Conservation (phyloP, 37 sponge, comb jelly and placozoan species). For the Ianthella basta region DNA sequence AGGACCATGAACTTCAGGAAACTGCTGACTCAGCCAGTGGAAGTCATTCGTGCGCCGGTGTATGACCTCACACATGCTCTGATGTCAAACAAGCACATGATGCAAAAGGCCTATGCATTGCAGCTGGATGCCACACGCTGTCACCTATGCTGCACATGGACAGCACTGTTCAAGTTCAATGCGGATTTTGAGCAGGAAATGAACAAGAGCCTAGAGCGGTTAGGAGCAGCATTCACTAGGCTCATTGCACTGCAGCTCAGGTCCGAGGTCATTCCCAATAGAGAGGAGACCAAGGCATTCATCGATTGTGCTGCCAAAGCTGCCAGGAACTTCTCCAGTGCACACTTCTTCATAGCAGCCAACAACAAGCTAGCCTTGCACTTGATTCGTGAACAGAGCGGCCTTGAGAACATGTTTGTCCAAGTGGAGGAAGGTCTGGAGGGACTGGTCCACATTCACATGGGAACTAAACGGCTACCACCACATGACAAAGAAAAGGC, state of each 20-base stretch:
- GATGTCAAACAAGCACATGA: constrained; percentile 41
- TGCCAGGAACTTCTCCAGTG: constrained; percentile 13
- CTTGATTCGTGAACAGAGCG: not conserved
- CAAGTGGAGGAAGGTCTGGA: not conserved
- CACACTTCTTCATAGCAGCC: not conserved
- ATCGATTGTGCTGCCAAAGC: constrained; percentile 45
- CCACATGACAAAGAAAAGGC: constrained; percentile 34
- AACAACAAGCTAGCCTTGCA: constrained; percentile 12
- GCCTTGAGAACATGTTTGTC: not conserved
- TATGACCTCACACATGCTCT: constrained; percentile 69
- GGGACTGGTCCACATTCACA: constrained; percentile 48
- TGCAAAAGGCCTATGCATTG: constrained; percentile 40
- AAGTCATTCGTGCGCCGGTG: constrained; percentile 44
- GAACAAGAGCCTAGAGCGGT: constrained; percentile 2
- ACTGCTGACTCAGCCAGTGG: constrained; percentile 47
- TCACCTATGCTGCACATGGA: constrained; percentile 59
- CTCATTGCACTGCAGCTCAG: constrained; percentile 20
- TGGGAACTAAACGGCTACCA: constrained; percentile 41
- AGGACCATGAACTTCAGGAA: constrained; percentile 47
- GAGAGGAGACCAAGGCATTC: constrained; percentile 17
- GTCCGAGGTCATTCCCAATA: constrained; percentile 23
- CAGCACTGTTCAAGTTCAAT: constrained; percentile 50
- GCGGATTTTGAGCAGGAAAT: constrained; percentile 47
- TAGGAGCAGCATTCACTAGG: too few relatives aligned
- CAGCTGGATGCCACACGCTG: constrained; percentile 50